phyloP scores from a whole-genome alignment of 2,888 invertebrate species.

The Pogonocherus hispidulus region DNA sequence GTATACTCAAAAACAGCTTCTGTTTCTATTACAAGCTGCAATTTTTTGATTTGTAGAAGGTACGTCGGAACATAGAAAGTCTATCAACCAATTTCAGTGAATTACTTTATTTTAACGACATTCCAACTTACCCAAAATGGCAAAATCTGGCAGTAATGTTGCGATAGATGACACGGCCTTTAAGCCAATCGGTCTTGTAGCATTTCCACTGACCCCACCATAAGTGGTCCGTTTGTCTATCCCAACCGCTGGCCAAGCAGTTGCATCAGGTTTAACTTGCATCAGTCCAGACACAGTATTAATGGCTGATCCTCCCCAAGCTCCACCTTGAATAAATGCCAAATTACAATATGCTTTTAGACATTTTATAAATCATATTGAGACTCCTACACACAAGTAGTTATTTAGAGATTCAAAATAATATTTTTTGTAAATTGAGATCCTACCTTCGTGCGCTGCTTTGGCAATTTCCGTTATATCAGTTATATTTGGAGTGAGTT shows the following conservation, averaged over 20 bases:
- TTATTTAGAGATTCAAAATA: too few species aligned
- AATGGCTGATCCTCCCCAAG: conserved; percentile 96
- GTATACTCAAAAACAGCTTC: too few species aligned
- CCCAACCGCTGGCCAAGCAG: conserved; percentile 95
- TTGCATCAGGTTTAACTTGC: conserved; percentile 84
- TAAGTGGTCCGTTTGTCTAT: conserved; percentile 87
- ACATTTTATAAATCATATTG: not conserved
- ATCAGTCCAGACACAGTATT: conserved; percentile 98
- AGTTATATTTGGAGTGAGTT: conserved; percentile 98
- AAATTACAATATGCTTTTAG: conserved; percentile 3
- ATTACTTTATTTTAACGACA: not conserved
- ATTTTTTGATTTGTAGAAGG: too few species aligned
- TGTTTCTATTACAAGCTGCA: too few species aligned
- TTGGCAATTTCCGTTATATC: conserved; percentile 90
- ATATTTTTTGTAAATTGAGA: not conserved
- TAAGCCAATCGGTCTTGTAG: conserved; percentile 94
- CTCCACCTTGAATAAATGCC: conserved; percentile 81
- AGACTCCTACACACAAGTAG: too few species aligned
- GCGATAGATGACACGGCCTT: conserved; percentile 92
- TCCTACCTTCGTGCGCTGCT: conserved; percentile 88
- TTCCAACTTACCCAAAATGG: conserved; percentile 83
- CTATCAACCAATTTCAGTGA: not conserved
- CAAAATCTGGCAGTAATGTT: conserved; percentile 86
- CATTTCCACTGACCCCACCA: conserved; percentile 92
- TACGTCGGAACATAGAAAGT: too few species aligned